These are phyloP conservation scores for Idaea straminata DNA, from an alignment of 2,888 invertebrate genomes.

Conservation along the genomic window DNA sequence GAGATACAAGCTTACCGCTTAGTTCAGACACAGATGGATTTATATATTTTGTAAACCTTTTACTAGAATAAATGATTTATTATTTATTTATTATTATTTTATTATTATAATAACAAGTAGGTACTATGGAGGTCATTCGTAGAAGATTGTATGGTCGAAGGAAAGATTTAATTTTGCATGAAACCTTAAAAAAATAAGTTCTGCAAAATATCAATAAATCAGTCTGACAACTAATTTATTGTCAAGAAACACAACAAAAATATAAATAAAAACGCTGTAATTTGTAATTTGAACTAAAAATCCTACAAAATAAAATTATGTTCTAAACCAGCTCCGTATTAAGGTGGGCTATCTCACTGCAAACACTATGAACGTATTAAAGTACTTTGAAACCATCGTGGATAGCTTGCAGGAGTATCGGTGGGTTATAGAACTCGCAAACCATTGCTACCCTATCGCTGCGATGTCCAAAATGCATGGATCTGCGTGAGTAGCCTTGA, in stretches of 20 bases:
- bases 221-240: not conserved
- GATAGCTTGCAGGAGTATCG: constrained; percentile 56
- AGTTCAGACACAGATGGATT: too few species aligned
- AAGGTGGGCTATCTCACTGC: constrained; percentile 24
- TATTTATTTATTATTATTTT: too few species aligned
- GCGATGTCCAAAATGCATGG: constrained; percentile 61
- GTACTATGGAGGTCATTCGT: too few species aligned
- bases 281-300: constrained; percentile 8
- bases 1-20: too few species aligned
- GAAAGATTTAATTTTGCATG: not conserved
- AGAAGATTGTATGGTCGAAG: too few species aligned
- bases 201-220: not conserved
- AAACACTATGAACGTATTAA: constrained; percentile 54
- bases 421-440: constrained; percentile 63
- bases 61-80: too few species aligned
- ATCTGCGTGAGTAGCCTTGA: not conserved
- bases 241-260: not conserved
- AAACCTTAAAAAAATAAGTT: not conserved
- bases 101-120: too few species aligned
- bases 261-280: not conserved
- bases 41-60: too few species aligned
- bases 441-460: constrained; percentile 59
- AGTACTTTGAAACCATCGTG: constrained; percentile 47
- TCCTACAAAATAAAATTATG: constrained; percentile 15
- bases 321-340: constrained; percentile 9